Evolutionary conservation across 2,113 vertebrate genomes (phyloP).

Genomic region (Ctenodactylus gundi): DNA sequence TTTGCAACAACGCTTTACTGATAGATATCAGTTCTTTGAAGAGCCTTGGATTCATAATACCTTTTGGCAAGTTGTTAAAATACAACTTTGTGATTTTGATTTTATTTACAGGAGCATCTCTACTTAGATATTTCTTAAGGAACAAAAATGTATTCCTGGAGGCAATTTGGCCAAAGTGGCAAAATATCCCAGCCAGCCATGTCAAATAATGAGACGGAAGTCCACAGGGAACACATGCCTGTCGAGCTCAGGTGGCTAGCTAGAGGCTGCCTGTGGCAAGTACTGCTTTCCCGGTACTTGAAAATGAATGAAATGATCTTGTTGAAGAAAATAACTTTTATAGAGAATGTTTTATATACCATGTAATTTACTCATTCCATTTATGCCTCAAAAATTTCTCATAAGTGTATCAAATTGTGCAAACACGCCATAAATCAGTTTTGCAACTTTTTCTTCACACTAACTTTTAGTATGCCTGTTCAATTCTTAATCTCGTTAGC

Average conservation of each 20-base stretch:
- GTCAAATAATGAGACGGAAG: background rate
- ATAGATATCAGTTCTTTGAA: background rate
- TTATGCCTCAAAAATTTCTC: background rate
- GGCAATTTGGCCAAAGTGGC: background rate
- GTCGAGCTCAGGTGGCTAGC: background rate
- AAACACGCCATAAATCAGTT: background rate
- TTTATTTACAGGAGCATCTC: constrained; percentile 20
- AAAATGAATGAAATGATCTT: background rate
- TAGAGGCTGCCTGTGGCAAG: background rate
- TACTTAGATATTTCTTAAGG: background rate
- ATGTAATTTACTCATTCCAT: background rate
- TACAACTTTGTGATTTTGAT: background rate
- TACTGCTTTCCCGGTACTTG: background rate
- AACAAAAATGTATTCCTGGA: background rate
- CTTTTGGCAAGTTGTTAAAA: constrained; percentile 26
- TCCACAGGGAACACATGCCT: background rate
- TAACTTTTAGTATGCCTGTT: background rate
- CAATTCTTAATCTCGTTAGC: background rate
- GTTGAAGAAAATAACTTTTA: background rate
- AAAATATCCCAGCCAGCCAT: background rate
- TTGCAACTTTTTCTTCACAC: background rate
- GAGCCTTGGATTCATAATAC: background rate
- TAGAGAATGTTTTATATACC: background rate
- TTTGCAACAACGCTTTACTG: background rate
- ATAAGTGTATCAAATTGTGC: background rate